Evolutionary conservation across 2,797 vertebrate genomes (phyloP), one percentile per base, ranked within the genome.

Genomic region (Crocidura indochinensis): DNA sequence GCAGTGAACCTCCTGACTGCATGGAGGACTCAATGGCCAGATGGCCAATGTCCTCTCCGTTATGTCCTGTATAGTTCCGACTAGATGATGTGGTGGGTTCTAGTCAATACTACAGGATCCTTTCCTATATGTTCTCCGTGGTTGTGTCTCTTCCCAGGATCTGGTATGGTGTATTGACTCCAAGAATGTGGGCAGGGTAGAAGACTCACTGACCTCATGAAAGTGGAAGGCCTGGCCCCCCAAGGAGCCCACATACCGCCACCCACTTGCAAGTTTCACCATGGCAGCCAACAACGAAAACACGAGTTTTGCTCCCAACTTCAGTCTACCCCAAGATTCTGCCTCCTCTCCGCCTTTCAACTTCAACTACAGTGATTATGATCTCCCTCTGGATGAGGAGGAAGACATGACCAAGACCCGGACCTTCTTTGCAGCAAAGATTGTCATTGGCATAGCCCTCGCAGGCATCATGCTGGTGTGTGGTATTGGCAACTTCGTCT

Each of bases 381-480:
- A 99, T 73, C 93, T 99, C 65, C 97, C 98, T 0, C 97, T 98
- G 67, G 98, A 99, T 38, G 98, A 99, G 9, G 98, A 98, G 1
- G 99, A 98, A 0, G 99, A 99, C 84, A 94, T 99, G 90, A 99
- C 99, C 4, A 98, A 99, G 96, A 99, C 99, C 1, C 97, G 94
- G 91, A 99, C 98, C 53, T 99, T 99, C 98, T 99, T 98, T 0
- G 96, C 99, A 19, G 99, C 99, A 94, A 99, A 98, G 95, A 99
- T 99, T 0, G 97, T 99, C 31, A 98, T 99, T 0, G 99, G 98
- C 0, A 96, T 98, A 51, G 99, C 99, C 3, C 98, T 99, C 2
- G 97, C 97, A 6, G 98, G 99, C 95, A 99, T 99, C 97, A 99
- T 99, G 98, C 97, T 99, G 7, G 98, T 99, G 56, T 99, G 99